phyloP scores from a whole-genome alignment of 2,888 invertebrate genomes.

The Apodemia zela region DNA sequence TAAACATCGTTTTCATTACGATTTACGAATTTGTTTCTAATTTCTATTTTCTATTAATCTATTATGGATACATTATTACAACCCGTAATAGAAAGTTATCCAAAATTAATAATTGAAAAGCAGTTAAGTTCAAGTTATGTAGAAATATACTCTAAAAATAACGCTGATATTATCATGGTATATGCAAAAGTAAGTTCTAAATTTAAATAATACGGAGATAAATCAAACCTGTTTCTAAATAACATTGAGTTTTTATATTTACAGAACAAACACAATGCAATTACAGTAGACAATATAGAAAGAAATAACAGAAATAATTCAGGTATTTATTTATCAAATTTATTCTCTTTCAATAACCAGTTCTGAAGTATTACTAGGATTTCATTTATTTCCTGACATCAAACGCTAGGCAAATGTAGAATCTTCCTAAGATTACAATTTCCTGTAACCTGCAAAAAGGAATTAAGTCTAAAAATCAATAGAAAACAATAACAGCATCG shows the following conservation, averaged over 20 bases:
- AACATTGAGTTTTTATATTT: not conserved
- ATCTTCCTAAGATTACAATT: too few relatives aligned
- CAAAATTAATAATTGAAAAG: slow-evolving; percentile 53
- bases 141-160: slow-evolving; percentile 57
- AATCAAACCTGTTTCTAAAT: not conserved
- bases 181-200: slow-evolving; percentile 49
- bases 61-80: slow-evolving; percentile 49
- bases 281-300: slow-evolving; percentile 33
- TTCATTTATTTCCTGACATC: too few relatives aligned
- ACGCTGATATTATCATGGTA: slow-evolving; percentile 51
- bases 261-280: slow-evolving; percentile 45
- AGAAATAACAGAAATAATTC: slow-evolving; percentile 38
- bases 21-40: slow-evolving; percentile 13
- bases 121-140: slow-evolving; percentile 63
- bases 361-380: not conserved
- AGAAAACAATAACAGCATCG: too few relatives aligned
- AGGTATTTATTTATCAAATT: slow-evolving; percentile 40
- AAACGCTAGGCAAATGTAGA: too few relatives aligned
- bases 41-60: too few relatives aligned
- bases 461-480: too few relatives aligned
- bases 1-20: too few relatives aligned
- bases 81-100: slow-evolving; percentile 47
- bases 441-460: too few relatives aligned
- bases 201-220: not conserved
- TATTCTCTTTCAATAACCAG: not conserved